Percentiles rank a stretch among this genome's conserved stretches.
These are phyloP conservation scores for Vanessa tameamea DNA, from an alignment of 1,140 invertebrate species.

Conservation along the genomic window DNA sequence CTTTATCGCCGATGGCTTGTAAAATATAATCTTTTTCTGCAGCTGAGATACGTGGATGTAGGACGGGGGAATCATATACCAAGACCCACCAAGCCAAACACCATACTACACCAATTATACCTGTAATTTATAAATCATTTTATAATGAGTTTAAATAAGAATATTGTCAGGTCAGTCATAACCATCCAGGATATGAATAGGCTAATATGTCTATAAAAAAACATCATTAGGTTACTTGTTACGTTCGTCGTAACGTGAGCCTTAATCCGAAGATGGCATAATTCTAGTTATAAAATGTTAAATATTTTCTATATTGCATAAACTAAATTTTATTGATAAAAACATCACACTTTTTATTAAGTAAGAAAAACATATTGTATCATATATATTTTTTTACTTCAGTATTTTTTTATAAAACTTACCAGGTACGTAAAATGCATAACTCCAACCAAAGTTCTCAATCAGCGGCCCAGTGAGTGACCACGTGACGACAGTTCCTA, in stretches of 20 bases:
- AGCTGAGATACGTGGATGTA: slow-evolving; percentile 88
- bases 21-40: slow-evolving; percentile 89
- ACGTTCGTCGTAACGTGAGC: not conserved
- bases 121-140: slow-evolving; percentile 59
- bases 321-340: too few species aligned
- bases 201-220: not conserved
- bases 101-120: slow-evolving; percentile 82
- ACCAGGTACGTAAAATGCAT: slow-evolving; percentile 87
- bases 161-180: not conserved
- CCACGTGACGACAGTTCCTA: slow-evolving; percentile 89
- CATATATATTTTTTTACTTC: not conserved
- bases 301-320: too few species aligned
- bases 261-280: not conserved
- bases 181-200: slow-evolving; percentile 8
- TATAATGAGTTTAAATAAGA: not conserved
- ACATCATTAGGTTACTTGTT: too few species aligned
- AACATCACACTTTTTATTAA: too few species aligned
- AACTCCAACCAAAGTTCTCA: slow-evolving; percentile 85
- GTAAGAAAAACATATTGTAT: too few species aligned
- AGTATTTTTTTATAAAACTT: slow-evolving; percentile 37
- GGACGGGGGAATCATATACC: slow-evolving; percentile 86
- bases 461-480: slow-evolving; percentile 85
- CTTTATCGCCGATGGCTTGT: slow-evolving; percentile 75
- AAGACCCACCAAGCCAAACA: slow-evolving; percentile 84
- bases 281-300: too few species aligned